Conservation (phyloP, 64 coral and sea anemone species). For the Porites lutea region DNA sequence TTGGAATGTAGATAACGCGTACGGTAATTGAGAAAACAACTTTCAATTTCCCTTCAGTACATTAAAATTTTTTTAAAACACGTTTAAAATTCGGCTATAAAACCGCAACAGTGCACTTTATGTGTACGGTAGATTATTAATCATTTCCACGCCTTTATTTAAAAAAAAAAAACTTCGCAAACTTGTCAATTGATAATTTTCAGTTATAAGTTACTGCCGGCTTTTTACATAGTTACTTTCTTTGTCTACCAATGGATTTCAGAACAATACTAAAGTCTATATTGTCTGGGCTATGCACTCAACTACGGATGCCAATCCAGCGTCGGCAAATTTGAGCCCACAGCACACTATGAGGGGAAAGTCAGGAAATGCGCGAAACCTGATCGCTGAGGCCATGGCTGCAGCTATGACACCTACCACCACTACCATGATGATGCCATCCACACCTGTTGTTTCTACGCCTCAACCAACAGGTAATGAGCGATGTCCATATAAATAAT, state of each 20-base stretch:
- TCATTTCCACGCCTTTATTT: too few relatives aligned
- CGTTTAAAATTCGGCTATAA: too few relatives aligned
- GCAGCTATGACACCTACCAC: background rate
- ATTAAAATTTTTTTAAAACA: too few relatives aligned
- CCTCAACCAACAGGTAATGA: background rate
- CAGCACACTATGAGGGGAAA: background rate
- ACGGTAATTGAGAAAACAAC: too few relatives aligned
- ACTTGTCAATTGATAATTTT: too few relatives aligned
- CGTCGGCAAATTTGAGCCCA: background rate
- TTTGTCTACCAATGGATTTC: background rate
- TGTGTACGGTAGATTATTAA: too few relatives aligned
- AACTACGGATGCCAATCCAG: background rate
- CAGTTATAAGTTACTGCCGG: too few relatives aligned
- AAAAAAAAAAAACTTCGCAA: too few relatives aligned
- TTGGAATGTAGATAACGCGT: too few relatives aligned
- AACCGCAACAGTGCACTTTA: too few relatives aligned
- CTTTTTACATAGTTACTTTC: background rate
- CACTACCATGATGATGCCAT: background rate
- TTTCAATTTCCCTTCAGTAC: too few relatives aligned
- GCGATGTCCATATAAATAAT: too few relatives aligned
- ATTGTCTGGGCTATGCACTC: background rate
- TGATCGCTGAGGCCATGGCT: background rate
- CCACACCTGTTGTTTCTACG: background rate
- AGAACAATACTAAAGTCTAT: constrained; percentile 7
- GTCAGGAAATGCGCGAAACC: background rate